Evolutionary conservation across 2,797 vertebrate species (phyloP).

Genomic region (Craterocephalus amniculus): DNA sequence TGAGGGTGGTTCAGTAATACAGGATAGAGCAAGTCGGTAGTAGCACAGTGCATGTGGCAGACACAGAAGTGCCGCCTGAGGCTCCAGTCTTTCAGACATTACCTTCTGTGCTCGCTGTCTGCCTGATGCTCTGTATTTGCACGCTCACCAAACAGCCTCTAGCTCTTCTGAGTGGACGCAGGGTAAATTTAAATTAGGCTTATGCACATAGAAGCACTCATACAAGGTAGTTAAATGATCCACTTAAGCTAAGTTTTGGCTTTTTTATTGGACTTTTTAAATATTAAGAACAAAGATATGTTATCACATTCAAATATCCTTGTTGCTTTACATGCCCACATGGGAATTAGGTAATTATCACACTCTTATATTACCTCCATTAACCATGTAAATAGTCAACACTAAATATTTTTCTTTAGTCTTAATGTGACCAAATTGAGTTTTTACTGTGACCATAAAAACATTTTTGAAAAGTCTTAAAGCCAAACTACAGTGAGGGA

Average conservation of each 20-base stretch:
- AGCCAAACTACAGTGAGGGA: conserved; percentile 3
- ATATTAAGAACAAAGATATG: conserved; percentile 32
- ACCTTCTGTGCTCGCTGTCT: conserved; percentile 61
- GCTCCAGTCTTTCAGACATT: conserved; percentile 53
- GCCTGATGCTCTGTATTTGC: conserved; percentile 50
- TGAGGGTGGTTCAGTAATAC: conserved; percentile 16
- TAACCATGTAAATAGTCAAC: neutral
- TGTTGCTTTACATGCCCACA: conserved; percentile 4
- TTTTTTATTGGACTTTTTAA: conserved; percentile 29
- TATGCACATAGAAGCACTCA: conserved; percentile 24
- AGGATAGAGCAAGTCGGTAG: conserved; percentile 45
- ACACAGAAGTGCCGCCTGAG: conserved; percentile 41
- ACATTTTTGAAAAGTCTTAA: neutral
- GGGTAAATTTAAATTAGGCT: conserved; percentile 41
- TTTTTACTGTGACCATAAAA: too few species aligned
- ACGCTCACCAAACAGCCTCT: conserved; percentile 53
- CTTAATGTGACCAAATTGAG: neutral
- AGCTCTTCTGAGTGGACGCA: conserved; percentile 41
- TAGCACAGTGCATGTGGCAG: conserved; percentile 38
- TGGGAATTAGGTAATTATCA: conserved; percentile 26
- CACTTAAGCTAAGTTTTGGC: conserved; percentile 6
- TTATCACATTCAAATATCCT: conserved; percentile 37
- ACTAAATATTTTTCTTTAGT: neutral
- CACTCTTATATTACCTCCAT: conserved; percentile 3
- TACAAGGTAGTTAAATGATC: conserved; percentile 22